Evolutionary conservation across 2,113 vertebrate genomes (phyloP), one percentile per base, ranked within the genome.

Genomic region (Pseudorectes ferrugineus): DNA sequence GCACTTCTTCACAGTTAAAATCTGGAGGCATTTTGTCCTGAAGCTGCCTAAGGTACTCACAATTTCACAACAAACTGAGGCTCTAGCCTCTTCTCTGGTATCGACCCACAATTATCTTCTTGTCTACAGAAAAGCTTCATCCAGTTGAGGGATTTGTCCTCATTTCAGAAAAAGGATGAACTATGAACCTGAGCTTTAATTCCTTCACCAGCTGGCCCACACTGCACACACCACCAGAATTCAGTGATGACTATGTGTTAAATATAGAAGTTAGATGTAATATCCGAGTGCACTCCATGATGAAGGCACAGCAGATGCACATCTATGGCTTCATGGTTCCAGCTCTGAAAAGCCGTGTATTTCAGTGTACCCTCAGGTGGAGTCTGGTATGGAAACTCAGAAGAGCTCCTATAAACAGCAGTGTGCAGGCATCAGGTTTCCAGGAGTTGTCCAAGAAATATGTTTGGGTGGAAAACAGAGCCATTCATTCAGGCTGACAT

Each of bases 401-500:
- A 89, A 80, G 43, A 83, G 18, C n/a, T 92, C 33, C 49, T 49
- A 68, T 54, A 65, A 92, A 85, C 29, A 92, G 24, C 22, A 66
- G 13, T 29, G 45, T 75, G 94, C 92, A 94, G 21, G 51, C 42
- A 76, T 93, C 74, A 48, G 24, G n/a, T 96, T 96, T 94, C 89
- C 67, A 77, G 85, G 58, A 94, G 36, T 62, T 80, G 55, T 58
- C 81, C 87, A 95, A 95, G 51, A 96, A 88, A 66, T 52, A 29
- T 85, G 24, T 77, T 91, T 92, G 59, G 43, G 74, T 89, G 82
- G n/a, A 78, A 96, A 94, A 83, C 43, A 85, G 66, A 91, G 46
- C 67, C 86, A 76, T 89, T 95, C 71, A 62, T 92, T 93, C 81
- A 90, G 25, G 22, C 7, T 84, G 95, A 93, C 78, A 97, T 92